Percentiles rank a stretch among this genome's conserved stretches.
Conservation (phyloP, 2,113 vertebrate genomes). For the Cisticola juncidis region DNA sequence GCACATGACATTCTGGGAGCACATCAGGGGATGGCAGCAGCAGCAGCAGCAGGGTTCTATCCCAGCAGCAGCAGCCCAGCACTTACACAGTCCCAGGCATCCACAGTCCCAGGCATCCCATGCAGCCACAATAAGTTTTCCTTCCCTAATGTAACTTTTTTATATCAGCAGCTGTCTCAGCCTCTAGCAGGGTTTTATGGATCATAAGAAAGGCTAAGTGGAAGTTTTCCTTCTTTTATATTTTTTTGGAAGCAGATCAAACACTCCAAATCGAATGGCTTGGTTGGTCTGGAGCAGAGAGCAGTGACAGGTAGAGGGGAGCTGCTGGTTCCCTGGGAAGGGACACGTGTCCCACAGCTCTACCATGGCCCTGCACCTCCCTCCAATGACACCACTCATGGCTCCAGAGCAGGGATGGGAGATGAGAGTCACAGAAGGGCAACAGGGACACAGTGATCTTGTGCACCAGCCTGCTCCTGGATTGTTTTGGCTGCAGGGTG, state of each 20-base stretch:
- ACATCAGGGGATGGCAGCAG: not conserved
- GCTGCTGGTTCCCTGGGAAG: not conserved
- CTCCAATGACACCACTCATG: not conserved
- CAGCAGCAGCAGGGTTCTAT: not conserved
- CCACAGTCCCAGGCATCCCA: not conserved
- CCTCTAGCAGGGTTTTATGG: slow-evolving; percentile 35
- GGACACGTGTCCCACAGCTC: fast-evolving
- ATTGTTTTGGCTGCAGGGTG: not conserved
- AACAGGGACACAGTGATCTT: not conserved
- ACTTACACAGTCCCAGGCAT: not conserved
- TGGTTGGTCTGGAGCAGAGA: not conserved
- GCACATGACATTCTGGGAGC: not conserved
- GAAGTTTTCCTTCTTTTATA: not conserved
- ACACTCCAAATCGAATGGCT: fast-evolving
- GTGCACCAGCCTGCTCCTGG: not conserved
- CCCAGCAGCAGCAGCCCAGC: not conserved
- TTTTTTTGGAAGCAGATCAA: not conserved
- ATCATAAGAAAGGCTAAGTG: slow-evolving; percentile 36
- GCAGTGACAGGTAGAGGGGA: not conserved
- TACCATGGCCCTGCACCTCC: fast-evolving
- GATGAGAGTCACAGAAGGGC: not conserved
- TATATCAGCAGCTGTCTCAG: slow-evolving; percentile 23
- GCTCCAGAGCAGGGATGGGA: not conserved
- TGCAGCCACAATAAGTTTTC: not conserved
- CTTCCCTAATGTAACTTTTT: not conserved